Percentiles rank a stretch among this genome's conserved stretches.
These are phyloP conservation scores for Bimastos eiseni DNA, from an alignment of 2,888 invertebrate species.

Conservation along the genomic window DNA sequence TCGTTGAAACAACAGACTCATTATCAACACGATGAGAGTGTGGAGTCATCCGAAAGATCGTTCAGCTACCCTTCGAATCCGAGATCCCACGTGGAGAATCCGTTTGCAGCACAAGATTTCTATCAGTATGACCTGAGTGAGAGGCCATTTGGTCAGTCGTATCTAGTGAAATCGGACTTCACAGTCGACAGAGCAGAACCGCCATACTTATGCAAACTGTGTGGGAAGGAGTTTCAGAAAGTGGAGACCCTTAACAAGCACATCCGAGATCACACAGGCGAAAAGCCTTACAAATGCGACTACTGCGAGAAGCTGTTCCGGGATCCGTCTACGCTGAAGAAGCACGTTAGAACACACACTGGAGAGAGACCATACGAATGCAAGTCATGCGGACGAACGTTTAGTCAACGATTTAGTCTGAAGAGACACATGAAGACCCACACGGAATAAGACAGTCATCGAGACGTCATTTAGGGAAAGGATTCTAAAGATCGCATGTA, in stretches of 20 bases:
- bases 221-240: constrained; percentile 13
- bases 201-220: not conserved
- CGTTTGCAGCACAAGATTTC: not conserved
- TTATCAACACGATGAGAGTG: not conserved
- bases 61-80: not conserved
- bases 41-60: not conserved
- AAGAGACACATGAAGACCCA: not conserved
- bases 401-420: not conserved
- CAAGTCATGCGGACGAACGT: not conserved
- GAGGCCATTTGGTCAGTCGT: not conserved
- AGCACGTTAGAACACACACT: not conserved
- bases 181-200: not conserved
- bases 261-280: not conserved
- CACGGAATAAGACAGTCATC: not conserved
- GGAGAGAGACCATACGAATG: not conserved
- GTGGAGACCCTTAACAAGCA: not conserved
- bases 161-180: not conserved
- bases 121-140: not conserved
- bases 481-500: not conserved
- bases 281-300: not conserved
- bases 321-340: not conserved
- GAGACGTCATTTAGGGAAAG: not conserved
- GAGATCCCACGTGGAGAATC: not conserved
- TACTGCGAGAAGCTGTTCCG: not conserved
- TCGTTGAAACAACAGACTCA: not conserved